Evolutionary conservation across 2,888 invertebrate genomes (phyloP), one percentile per base, ranked within the genome.

Genomic region (Andricus curvator): DNA sequence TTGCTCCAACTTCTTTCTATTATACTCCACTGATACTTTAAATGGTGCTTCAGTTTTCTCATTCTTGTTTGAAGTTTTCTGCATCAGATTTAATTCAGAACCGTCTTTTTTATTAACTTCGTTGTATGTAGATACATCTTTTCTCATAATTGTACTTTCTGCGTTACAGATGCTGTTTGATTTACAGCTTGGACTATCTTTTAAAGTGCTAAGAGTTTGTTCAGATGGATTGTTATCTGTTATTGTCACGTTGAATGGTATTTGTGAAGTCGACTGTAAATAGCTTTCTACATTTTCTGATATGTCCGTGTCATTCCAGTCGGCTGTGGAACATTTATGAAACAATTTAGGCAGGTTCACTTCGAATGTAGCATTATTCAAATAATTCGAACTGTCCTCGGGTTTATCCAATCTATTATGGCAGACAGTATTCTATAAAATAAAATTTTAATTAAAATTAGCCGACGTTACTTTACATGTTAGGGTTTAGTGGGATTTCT

Each of bases 211-310:
- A 60, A 66, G 60, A 41, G 80, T 78, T 67, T 86, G 64, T 11
- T 85, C 80, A 44, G 78, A 84, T 56, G 85, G 88, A 82, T 90
- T 91, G 65, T 91, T 90, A 80, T 90, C 90, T 15, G 88, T 90
- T 91, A 92, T 91, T 86, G 91, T 92, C 86, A 90, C 90, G 80
- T 92, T 92, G 84, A 91, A 89, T 79, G 92, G 91, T 81, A 89
- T 84, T 79, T 89, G 87, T 56, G 88, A 82, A 83, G 86, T 88
- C 6, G 88, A 87, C 20, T 89, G 89, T 5, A 88, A 89, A 29
- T 84, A 76, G 79, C 87, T 91, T 48, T 90, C 90, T 37, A 87
- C 83, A 78, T 89, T 90, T 37, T 90, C 89, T 5, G 89, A 90
- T 60, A 86, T 86, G 81, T 91, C 89, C 70, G 87, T 88, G 80